Conservation (phyloP, 2,113 vertebrate species). For the Anser brachyrhynchus region DNA sequence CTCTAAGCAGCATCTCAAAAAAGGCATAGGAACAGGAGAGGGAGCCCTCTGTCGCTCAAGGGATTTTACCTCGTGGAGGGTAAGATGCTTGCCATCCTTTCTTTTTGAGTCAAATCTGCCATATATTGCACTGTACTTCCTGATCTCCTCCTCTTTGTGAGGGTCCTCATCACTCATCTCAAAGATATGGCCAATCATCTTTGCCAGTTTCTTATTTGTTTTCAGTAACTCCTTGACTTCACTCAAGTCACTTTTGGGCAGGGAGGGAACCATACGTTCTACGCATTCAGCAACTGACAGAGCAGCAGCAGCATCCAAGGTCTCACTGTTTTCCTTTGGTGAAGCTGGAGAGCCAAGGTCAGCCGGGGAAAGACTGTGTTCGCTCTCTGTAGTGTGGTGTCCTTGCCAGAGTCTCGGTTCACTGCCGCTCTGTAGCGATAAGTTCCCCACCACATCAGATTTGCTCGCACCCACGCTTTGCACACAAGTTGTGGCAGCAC, state of each 20-base stretch:
- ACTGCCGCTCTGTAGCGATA: conserved; percentile 79
- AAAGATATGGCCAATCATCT: conserved; percentile 98
- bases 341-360: conserved; percentile 93
- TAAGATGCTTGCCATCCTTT: conserved; percentile 96
- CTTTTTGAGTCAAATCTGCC: conserved; percentile 98
- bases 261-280: conserved; percentile 88
- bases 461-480: conserved; percentile 80
- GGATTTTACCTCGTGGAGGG: conserved; percentile 90
- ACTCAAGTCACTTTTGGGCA: conserved; percentile 82
- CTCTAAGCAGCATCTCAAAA: neutral
- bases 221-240: conserved; percentile 92
- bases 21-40: neutral
- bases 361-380: conserved; percentile 89
- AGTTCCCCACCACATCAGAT: conserved; percentile 76
- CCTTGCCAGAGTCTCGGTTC: conserved; percentile 89
- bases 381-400: conserved; percentile 88
- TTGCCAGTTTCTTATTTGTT: conserved; percentile 95
- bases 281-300: conserved; percentile 94
- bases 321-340: conserved; percentile 90
- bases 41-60: neutral
- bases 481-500: conserved; percentile 81
- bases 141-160: conserved; percentile 92
- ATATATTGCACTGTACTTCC: conserved; percentile 99
- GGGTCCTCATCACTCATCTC: conserved; percentile 93
- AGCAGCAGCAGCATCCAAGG: conserved; percentile 87